Base-by-base conservation (phyloP, 2,888 invertebrate species). In the Heterodera filipjevi region DNA sequence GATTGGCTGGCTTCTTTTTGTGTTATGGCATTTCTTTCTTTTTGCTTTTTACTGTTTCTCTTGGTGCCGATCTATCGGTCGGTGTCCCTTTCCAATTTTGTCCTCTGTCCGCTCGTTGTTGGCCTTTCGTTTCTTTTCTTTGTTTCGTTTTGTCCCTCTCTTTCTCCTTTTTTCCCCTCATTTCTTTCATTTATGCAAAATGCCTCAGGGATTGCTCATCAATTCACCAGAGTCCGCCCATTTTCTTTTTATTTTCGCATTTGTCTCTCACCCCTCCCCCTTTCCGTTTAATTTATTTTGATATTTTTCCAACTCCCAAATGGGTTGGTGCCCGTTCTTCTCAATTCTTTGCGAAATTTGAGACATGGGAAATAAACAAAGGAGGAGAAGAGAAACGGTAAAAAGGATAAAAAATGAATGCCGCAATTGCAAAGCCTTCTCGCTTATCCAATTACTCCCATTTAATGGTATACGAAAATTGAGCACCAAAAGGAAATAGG, bases 141-240 rank as follows among this genome's bases (percentile, higher is more conserved):
- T 59, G 5, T 59, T 59, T n/a, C 59, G 22, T 59, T n/a, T 3
- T n/a, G 6, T n/a, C n/a, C n/a, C 2, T 27, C 8, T n/a, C 27
- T 2, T 0, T 59, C 3, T n/a, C 2, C 59, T n/a, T 3, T 8
- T 27, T 59, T 2, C 6, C 59, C 59, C n/a, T 10, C 59, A 12
- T 19, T 12, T 10, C 14, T 49, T 49, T 19, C 12, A 49, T 49
- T 49, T 49, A 49, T 49, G 14, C 14, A 14, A 49, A 77, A 77
- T 8, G 68, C 19, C 22, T 22, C 35, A 30, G 66, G 71, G 35
- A 32, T 77, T 59, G 76, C 14, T 44, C 27, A 73, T 30, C 32
- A 76, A 71, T 19, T 59, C 44, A 44, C 46, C 44, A n/a, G n/a
- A n/a, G n/a, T n/a, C n/a, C 35, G 39, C 46, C 39, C 39, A 71